A percentile compares a stretch with the other conserved stretches of the same genome.
Evolutionary conservation across 1,140 invertebrate genomes (phyloP).

Genomic region (Zaprionus camerounensis): DNA sequence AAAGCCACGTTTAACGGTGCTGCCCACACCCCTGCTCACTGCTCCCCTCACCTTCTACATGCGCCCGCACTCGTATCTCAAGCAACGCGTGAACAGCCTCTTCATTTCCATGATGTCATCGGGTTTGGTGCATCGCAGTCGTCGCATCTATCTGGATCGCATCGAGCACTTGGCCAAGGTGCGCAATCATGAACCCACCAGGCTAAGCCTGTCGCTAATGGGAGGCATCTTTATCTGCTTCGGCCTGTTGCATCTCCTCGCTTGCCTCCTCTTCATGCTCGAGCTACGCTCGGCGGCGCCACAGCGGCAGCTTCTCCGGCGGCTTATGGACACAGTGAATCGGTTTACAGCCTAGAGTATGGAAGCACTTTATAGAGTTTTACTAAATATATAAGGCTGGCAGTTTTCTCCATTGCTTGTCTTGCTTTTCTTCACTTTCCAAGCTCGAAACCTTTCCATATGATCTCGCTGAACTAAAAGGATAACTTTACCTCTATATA

Average conservation of each 20-base stretch:
- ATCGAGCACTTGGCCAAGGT: slow-evolving; percentile 37
- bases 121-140: slow-evolving; percentile 58
- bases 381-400: too few relatives aligned
- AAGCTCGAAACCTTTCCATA: not conserved
- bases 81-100: slow-evolving; percentile 50
- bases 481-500: too few relatives aligned
- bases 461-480: not conserved
- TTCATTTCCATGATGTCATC: slow-evolving; percentile 68
- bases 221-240: slow-evolving; percentile 58
- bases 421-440: not conserved
- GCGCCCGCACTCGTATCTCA: slow-evolving; percentile 72
- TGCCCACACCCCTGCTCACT: slow-evolving; percentile 54
- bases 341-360: slow-evolving; percentile 29
- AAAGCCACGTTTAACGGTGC: slow-evolving; percentile 31
- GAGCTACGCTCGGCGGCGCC: slow-evolving; percentile 29
- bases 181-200: slow-evolving; percentile 37
- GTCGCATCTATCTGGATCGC: slow-evolving; percentile 57
- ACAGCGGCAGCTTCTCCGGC: slow-evolving; percentile 6
- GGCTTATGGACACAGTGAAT: slow-evolving; percentile 39
- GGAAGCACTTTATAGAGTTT: too few relatives aligned
- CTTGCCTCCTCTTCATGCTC: slow-evolving; percentile 55
- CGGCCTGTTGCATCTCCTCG: slow-evolving; percentile 37
- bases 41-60: slow-evolving; percentile 72
- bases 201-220: slow-evolving; percentile 52
- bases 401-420: too few relatives aligned